Conservation (phyloP, 2,797 vertebrate genomes). For the Uromys caudimaculatus region DNA sequence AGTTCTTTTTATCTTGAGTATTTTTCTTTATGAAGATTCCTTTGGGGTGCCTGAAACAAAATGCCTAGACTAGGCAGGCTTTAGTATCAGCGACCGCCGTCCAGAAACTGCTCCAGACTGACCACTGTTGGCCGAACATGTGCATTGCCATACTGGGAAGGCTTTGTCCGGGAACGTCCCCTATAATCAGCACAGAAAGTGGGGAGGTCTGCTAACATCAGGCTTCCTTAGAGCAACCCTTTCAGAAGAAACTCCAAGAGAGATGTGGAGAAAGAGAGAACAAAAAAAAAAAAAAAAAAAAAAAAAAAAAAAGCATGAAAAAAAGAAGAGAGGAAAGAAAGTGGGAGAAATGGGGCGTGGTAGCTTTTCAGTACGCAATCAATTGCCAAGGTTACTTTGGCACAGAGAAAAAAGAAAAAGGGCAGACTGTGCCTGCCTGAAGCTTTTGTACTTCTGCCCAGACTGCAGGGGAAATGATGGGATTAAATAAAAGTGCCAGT, state of each 20-base stretch:
- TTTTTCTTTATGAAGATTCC: neutral
- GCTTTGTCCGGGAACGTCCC: neutral
- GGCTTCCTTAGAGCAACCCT: neutral
- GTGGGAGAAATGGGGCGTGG: constrained; percentile 32
- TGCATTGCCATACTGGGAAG: neutral
- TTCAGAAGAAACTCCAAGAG: neutral
- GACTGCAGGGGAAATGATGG: constrained; percentile 75
- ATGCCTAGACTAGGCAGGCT: neutral
- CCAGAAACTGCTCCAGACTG: neutral
- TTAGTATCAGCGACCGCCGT: constrained; percentile 3
- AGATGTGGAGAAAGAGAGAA: neutral
- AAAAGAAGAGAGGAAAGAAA: neutral
- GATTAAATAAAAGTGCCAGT: constrained; percentile 73
- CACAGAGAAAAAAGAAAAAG: constrained; percentile 66
- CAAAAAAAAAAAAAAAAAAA: neutral
- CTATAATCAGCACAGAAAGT: neutral
- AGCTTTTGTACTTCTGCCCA: constrained; percentile 76
- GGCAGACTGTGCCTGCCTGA: constrained; percentile 56
- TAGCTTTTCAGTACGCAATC: constrained; percentile 33
- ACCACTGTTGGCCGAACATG: neutral
- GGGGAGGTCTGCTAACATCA: neutral
- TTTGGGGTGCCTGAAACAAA: constrained; percentile 46
- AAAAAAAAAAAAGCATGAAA: neutral
- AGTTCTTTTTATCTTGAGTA: constrained; percentile 35
- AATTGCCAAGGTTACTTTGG: constrained; percentile 69